Base-by-base conservation (phyloP, 1,140 invertebrate species). In the Tetramorium simillimum region DNA sequence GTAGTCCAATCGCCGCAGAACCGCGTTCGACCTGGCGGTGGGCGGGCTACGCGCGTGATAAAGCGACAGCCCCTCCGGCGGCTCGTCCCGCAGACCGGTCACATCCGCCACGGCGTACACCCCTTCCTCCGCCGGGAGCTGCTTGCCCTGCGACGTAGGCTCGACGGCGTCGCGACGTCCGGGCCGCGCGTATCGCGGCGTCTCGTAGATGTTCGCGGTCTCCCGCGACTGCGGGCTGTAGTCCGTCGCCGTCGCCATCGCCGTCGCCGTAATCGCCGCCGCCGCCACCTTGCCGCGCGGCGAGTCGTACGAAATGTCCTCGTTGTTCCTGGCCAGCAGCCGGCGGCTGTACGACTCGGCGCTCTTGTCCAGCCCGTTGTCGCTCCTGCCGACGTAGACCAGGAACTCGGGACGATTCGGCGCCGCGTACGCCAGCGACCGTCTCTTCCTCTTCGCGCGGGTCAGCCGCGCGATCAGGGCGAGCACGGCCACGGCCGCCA, bases 31-130 rank as follows among this genome's bases (percentile, higher is more conserved):
- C 43, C 92, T 91, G 9, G 89, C 43, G 49, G 85, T 24, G 16
- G 87, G 21, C 2, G 92, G 86, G 28, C 75, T 90, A 14, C 92
- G 92, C 89, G 93, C 93, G 14, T 93, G 91, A 91, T 95, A 95
- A 12, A 94, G 88, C 2, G 94, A 94, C 12, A 93, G 73, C 46
- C 94, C 91, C 82, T 95, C 94, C 72, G 92, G 93, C 0, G 92
- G 89, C 9, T 95, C 93, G n/a, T 94, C 92, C 62, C 93, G 87
- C 1, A 94, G 84, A 58, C 92, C 91, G 5, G 93, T 92, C 1
- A 95, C 94, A 76, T 95, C 94, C 7, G 94, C 93, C 6, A 94
- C 94, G 0, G 94, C 94, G 89, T 95, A 95, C 6, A 95, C 91
- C 24, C 93, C 93, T 33, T 94, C 93, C 28, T 94, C 90, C 28